Evolutionary conservation across 2,797 vertebrate genomes (phyloP).

Genomic region (Linurgus olivaceus): DNA sequence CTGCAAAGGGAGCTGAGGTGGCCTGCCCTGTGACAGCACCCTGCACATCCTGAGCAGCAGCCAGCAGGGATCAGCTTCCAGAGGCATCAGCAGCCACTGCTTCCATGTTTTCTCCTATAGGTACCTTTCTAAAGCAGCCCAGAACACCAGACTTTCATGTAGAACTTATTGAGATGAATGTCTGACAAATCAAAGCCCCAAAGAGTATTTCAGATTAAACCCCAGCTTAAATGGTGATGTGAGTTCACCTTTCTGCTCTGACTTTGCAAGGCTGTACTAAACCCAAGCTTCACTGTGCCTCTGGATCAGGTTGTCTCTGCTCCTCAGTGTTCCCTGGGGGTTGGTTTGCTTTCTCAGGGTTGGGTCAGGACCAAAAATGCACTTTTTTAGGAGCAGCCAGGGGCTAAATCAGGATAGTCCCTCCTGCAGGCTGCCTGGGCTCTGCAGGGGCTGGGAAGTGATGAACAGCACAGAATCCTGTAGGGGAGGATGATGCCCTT

Average conservation of each 20-base stretch:
- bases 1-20: not conserved
- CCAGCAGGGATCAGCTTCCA: not conserved
- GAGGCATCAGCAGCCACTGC: not conserved
- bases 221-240: not conserved
- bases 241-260: not conserved
- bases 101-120: not conserved
- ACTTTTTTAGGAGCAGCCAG: not conserved
- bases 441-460: not conserved
- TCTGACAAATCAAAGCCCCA: not conserved
- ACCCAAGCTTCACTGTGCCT: not conserved
- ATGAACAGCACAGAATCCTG: accelerated
- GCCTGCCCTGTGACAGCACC: accelerated
- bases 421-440: not conserved
- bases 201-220: not conserved
- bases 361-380: not conserved
- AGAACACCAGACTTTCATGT: not conserved
- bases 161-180: not conserved
- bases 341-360: not conserved
- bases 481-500: not conserved
- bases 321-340: not conserved
- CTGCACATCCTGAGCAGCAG: not conserved
- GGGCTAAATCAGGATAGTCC: not conserved
- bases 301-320: not conserved
- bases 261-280: not conserved
- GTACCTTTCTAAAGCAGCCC: not conserved